phyloP scores from a whole-genome alignment of 2,888 invertebrate genomes.

The Callinectes sapidus region DNA sequence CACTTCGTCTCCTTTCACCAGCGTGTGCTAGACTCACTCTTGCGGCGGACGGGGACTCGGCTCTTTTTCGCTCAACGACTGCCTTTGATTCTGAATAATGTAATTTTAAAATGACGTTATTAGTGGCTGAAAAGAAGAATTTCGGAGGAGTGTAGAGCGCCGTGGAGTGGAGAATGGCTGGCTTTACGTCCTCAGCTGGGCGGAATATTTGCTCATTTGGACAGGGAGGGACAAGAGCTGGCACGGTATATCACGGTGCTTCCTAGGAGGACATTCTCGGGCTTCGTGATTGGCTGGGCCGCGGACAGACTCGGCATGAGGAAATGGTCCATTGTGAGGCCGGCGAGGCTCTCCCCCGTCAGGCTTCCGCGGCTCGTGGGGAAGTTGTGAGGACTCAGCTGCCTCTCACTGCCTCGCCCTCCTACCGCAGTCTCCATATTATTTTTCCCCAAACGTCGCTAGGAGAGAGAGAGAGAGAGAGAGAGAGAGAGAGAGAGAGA shows the following conservation, averaged over 20 bases:
- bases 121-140: conserved; percentile 57
- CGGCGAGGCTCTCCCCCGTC: conserved; percentile 28
- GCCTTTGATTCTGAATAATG: conserved; percentile 49
- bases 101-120: conserved; percentile 58
- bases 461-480: not conserved
- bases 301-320: conserved; percentile 31
- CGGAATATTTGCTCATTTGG: conserved; percentile 57
- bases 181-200: conserved; percentile 38
- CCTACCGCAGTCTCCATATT: not conserved
- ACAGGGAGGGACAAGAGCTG: conserved; percentile 30
- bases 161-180: conserved; percentile 44
- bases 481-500: not conserved
- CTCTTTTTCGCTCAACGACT: conserved; percentile 9
- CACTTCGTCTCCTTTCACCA: conserved; percentile 38
- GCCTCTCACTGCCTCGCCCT: conserved; percentile 29
- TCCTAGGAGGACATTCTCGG: conserved; percentile 39
- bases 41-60: not conserved
- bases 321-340: conserved; percentile 38
- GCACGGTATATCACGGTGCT: conserved; percentile 34
- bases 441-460: conserved; percentile 4
- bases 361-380: conserved; percentile 28
- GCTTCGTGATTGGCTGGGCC: conserved; percentile 35
- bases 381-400: conserved; percentile 37
- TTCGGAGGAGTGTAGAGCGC: conserved; percentile 46
- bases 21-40: conserved; percentile 37